Percentiles rank a stretch among this genome's conserved stretches.
phyloP scores from a whole-genome alignment of 2,113 vertebrate genomes.

The Ptilorrhoa leucosticta region DNA sequence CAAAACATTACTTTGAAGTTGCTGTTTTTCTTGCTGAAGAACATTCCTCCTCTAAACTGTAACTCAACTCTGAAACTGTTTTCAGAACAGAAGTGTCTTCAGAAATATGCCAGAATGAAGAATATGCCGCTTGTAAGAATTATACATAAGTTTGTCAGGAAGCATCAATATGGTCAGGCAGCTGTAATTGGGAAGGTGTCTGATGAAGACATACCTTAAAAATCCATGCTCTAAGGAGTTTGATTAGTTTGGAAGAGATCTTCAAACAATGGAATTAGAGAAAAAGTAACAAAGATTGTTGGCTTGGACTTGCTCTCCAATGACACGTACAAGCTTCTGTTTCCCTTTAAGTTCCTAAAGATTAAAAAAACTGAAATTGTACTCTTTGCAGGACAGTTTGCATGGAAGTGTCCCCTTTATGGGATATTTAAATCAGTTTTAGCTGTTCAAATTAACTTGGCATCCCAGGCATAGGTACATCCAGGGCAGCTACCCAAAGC shows the following conservation, averaged over 20 bases:
- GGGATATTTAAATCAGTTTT: neutral
- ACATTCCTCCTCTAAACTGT: neutral
- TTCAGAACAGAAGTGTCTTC: neutral
- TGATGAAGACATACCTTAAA: neutral
- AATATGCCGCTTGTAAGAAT: neutral
- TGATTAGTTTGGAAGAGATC: neutral
- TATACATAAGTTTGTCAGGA: neutral
- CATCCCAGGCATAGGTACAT: neutral
- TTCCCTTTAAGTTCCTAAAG: neutral
- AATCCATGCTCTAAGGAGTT: neutral
- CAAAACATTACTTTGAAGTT: constrained; percentile 2
- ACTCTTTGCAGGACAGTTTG: neutral
- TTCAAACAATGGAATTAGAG: neutral
- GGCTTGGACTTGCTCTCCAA: neutral
- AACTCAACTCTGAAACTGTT: neutral
- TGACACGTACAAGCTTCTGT: neutral
- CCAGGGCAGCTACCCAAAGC: neutral
- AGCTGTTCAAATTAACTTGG: neutral
- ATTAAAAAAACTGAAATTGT: neutral
- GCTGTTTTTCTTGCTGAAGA: neutral
- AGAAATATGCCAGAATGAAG: neutral
- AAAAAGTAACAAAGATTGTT: neutral
- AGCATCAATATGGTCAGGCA: neutral
- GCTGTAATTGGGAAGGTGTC: neutral
- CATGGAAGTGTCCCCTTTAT: neutral